phyloP scores from a whole-genome alignment of 2,113 vertebrate species.

The Balaenoptera acutorostrata region DNA sequence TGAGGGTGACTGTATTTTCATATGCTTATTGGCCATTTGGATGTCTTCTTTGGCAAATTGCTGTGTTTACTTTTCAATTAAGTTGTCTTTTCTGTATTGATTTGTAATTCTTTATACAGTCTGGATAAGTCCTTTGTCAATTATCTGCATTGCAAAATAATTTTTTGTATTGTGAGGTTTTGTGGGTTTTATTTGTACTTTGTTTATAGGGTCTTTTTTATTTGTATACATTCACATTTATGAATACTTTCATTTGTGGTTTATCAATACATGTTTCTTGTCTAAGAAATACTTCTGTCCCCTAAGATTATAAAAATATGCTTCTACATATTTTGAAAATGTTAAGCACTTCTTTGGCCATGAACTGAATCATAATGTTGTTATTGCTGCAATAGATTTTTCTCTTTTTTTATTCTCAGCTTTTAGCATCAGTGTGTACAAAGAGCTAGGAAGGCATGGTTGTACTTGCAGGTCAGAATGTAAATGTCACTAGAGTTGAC shows the following conservation, averaged over 20 bases:
- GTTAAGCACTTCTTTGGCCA: not conserved
- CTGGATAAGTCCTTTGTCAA: not conserved
- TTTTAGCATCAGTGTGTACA: not conserved
- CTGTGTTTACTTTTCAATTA: not conserved
- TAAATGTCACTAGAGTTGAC: not conserved
- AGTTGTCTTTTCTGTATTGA: not conserved
- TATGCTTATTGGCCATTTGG: not conserved
- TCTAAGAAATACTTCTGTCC: not conserved
- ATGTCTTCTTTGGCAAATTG: not conserved
- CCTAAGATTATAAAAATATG: not conserved
- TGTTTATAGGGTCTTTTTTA: not conserved
- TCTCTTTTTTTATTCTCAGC: not conserved
- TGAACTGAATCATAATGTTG: not conserved
- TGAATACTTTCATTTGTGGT: not conserved
- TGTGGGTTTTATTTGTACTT: not conserved
- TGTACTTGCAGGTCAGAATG: not conserved
- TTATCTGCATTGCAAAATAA: not conserved
- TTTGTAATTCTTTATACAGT: not conserved
- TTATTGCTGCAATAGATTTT: not conserved
- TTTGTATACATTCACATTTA: not conserved
- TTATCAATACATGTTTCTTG: not conserved
- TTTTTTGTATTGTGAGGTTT: too few species aligned
- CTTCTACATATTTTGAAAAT: not conserved
- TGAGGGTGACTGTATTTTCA: not conserved
- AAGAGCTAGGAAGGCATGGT: not conserved